Evolutionary conservation across 2,888 invertebrate species (phyloP).

Genomic region (Hemaris fuciformis): DNA sequence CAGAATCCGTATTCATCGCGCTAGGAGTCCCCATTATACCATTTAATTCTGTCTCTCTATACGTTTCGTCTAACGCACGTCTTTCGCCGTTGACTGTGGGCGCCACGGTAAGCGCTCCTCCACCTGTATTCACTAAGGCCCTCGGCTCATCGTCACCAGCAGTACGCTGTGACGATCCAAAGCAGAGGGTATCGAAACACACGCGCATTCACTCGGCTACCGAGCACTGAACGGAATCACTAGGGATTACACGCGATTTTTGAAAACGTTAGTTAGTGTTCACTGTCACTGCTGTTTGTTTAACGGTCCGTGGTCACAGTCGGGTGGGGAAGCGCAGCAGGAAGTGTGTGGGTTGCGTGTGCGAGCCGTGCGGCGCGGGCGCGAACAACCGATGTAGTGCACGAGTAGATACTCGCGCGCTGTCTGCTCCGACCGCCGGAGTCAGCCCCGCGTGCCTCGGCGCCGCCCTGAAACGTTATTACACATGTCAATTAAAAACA

Average conservation of each 20-base stretch:
- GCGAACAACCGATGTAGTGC: conserved; percentile 68
- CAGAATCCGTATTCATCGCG: conserved; percentile 82
- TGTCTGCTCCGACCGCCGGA: conserved; percentile 51
- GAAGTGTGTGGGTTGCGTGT: conserved; percentile 57
- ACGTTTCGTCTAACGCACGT: conserved; percentile 74
- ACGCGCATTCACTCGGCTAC: conserved; percentile 92
- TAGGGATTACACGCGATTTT: conserved; percentile 62
- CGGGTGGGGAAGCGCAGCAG: conserved; percentile 57
- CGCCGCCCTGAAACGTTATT: conserved; percentile 67
- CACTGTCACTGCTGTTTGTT: conserved; percentile 42
- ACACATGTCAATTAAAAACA: conserved; percentile 18
- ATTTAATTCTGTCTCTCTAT: conserved; percentile 71
- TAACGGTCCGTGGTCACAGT: conserved; percentile 41
- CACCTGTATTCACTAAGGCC: conserved; percentile 74
- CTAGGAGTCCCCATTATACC: conserved; percentile 80
- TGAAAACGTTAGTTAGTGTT: conserved; percentile 35
- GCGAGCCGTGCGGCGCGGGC: conserved; percentile 74
- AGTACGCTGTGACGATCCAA: conserved; percentile 92
- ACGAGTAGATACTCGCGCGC: conserved; percentile 50
- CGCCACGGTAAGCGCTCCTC: conserved; percentile 77
- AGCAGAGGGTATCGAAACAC: conserved; percentile 94
- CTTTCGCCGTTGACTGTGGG: conserved; percentile 76
- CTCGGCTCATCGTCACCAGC: conserved; percentile 88
- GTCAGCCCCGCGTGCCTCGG: conserved; percentile 73
- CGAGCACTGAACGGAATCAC: conserved; percentile 73